Evolutionary conservation across 2,888 invertebrate genomes (phyloP).

Genomic region (Cetonia aurata): DNA sequence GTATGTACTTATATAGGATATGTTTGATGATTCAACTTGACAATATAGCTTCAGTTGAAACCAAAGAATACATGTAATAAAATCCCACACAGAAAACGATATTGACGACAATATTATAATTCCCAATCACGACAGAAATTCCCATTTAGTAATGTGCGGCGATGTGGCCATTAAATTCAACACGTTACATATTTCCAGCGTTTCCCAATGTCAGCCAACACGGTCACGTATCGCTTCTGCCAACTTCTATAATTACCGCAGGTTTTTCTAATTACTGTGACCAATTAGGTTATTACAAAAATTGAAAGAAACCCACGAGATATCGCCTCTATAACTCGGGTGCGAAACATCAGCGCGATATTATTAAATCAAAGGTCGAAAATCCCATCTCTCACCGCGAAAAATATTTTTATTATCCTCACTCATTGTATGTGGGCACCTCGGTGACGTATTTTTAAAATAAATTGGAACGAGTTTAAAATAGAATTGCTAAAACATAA

Average conservation of each 20-base stretch:
- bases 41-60: no score
- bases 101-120: not conserved
- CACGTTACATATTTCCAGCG: slow-evolving; percentile 30
- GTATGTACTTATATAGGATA: no score
- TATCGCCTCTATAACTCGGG: not conserved
- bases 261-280: slow-evolving; percentile 37
- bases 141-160: slow-evolving; percentile 24
- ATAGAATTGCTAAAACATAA: not conserved
- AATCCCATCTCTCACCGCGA: slow-evolving; percentile 6
- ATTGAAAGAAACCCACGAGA: not conserved
- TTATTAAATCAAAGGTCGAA: slow-evolving; percentile 25
- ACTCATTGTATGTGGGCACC: slow-evolving; percentile 15
- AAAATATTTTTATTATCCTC: slow-evolving; percentile 26
- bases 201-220: slow-evolving; percentile 27
- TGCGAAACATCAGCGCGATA: not conserved
- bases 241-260: slow-evolving; percentile 34
- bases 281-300: slow-evolving; percentile 22
- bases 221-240: slow-evolving; percentile 17
- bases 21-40: no score
- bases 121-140: slow-evolving; percentile 22
- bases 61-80: no score
- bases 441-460: slow-evolving; percentile 18
- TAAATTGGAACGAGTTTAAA: slow-evolving; percentile 19
- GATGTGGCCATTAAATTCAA: slow-evolving; percentile 22
- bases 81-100: no score